Evolutionary conservation across 2,113 vertebrate genomes (phyloP).

Genomic region (Bettongia penicillata): DNA sequence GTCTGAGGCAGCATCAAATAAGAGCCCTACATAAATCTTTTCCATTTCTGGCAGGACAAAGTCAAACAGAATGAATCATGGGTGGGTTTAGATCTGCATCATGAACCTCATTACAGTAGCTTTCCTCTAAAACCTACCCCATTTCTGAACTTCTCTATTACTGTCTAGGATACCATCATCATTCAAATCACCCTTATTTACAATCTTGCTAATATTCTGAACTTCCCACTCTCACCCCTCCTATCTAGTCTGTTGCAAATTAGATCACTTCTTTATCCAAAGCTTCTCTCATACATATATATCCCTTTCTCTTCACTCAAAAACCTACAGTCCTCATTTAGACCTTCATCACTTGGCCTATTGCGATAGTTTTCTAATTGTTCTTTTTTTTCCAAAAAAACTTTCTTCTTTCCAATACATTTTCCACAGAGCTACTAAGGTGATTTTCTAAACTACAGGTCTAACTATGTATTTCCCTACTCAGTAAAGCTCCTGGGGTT

Average conservation of each 20-base stretch:
- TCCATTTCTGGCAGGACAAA: not conserved
- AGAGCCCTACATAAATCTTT: not conserved
- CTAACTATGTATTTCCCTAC: not conserved
- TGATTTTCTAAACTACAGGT: not conserved
- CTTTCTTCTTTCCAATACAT: not conserved
- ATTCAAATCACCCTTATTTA: not conserved
- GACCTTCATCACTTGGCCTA: not conserved
- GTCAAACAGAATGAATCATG: not conserved
- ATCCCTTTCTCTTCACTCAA: not conserved
- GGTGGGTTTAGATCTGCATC: not conserved
- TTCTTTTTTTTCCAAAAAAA: not conserved
- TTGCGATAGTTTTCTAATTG: not conserved
- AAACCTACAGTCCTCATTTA: not conserved
- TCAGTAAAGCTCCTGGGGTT: not conserved
- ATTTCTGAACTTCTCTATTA: not conserved
- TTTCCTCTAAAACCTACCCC: not conserved
- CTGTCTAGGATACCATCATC: not conserved
- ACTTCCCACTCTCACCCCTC: not conserved
- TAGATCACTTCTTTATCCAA: not conserved
- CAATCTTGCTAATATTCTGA: not conserved
- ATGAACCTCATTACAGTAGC: not conserved
- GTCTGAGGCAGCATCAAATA: not conserved
- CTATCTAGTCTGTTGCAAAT: not conserved
- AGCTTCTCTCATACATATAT: not conserved
- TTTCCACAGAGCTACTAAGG: not conserved